These are phyloP conservation scores for Sarcophaga variegata DNA, from an alignment of 2,888 invertebrate species.

Conservation along the genomic window DNA sequence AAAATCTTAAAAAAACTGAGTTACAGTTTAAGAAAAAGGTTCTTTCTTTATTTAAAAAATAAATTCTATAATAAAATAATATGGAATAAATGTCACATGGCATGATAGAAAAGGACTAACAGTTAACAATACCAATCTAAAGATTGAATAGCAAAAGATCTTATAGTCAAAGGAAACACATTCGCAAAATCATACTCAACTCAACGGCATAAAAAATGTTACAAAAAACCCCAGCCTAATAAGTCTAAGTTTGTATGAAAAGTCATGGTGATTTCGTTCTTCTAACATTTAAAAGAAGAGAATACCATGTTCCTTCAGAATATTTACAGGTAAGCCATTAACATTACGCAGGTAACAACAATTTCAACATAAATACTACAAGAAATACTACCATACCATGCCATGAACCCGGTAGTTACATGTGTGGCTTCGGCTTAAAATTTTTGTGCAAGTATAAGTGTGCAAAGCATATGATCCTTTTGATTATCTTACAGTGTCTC, in stretches of 20 bases:
- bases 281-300: conserved; percentile 11
- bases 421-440: neutral
- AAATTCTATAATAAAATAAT: conserved; percentile 9
- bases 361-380: neutral
- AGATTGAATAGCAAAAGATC: too few species aligned
- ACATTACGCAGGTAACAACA: conserved; percentile 38
- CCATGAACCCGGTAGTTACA: neutral
- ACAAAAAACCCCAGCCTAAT: too few species aligned
- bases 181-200: neutral
- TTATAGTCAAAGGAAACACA: neutral
- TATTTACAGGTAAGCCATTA: conserved; percentile 38
- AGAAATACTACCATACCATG: conserved; percentile 3
- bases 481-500: neutral
- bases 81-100: neutral
- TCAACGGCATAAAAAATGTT: too few species aligned
- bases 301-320: neutral
- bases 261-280: conserved; percentile 11
- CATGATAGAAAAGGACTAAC: neutral
- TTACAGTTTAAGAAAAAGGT: too few species aligned
- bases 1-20: too few species aligned
- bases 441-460: neutral
- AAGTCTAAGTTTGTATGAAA: conserved; percentile 12
- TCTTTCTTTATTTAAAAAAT: neutral
- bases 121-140: too few species aligned
- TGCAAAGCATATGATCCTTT: conserved; percentile 4